Evolutionary conservation across 1,140 invertebrate species (phyloP), one percentile per base, ranked within the genome.

Genomic region (Leptopilina clavipes): DNA sequence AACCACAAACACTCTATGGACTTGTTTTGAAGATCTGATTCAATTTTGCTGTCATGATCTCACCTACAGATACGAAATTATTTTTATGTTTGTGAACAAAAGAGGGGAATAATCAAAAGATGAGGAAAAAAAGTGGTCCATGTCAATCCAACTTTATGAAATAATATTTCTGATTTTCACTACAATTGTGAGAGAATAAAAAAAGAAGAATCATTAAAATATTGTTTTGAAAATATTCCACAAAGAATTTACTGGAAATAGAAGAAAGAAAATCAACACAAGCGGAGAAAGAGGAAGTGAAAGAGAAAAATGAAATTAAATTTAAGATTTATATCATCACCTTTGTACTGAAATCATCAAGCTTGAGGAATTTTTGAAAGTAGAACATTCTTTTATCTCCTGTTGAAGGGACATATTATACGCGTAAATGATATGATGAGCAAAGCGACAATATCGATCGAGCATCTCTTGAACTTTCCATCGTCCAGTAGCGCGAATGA

Each of bases 371-470:
- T n/a, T 52, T 48, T 31, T 37, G 14, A 65, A 65, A 25, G 22
- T 22, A 19, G 25, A 31, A 31, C 5, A 40, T 40, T 40, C 37
- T 40, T 40, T 40, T 40, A 8, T 40, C 14, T 31, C 25, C 8
- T n/a, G 59, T 31, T 31, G 14, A 65, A 22, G 3, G 22, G 25
- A 31, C 25, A 65, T 65, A 37, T 65, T 14, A 12, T 22, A 31
- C 25, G 25, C 25, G 59, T 65, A 31, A 65, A 65, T 79, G 79
- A 79, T 72, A 78, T 80, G 81, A 81, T 80, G 78, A 81, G 79
- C 76, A 75, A 79, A 83, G 82, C 81, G 70, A 59, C 78, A 76
- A 73, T 83, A 83, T 83, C 80, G 82, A 83, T 81, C 80, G 75
- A 72, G 72, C 72, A 78, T 79, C 82, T 77, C 77, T 48, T 72